phyloP scores from a whole-genome alignment of 2,113 vertebrate genomes.

The Australoheros scitulus region DNA sequence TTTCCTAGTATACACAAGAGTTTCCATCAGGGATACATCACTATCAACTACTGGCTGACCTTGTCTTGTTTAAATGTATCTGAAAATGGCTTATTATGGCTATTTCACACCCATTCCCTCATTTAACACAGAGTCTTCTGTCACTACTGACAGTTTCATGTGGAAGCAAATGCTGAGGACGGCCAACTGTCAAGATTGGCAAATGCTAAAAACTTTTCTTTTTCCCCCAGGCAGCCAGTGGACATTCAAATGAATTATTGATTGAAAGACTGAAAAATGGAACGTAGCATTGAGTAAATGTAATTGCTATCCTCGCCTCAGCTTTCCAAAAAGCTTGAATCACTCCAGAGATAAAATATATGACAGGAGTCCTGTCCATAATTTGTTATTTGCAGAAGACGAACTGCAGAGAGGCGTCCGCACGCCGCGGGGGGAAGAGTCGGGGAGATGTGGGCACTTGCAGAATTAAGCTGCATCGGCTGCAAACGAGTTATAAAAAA shows the following conservation, averaged over 20 bases:
- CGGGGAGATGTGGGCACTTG: conserved; percentile 29
- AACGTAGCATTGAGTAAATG: conserved; percentile 46
- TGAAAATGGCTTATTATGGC: conserved; percentile 58
- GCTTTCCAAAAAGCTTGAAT: conserved; percentile 36
- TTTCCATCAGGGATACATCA: conserved; percentile 43
- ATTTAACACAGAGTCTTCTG: conserved; percentile 35
- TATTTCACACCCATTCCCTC: conserved; percentile 36
- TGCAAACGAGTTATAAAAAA: conserved; percentile 16
- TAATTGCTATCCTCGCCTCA: conserved; percentile 48
- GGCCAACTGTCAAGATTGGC: conserved; percentile 50
- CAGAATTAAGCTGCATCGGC: conserved; percentile 29
- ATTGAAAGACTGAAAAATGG: conserved; percentile 55
- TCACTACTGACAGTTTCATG: conserved; percentile 44
- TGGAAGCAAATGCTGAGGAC: conserved; percentile 43
- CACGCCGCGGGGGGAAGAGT: conserved; percentile 4
- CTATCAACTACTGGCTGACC: conserved; percentile 13
- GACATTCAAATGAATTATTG: conserved; percentile 70
- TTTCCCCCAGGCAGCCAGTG: conserved; percentile 32
- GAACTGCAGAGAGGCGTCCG: neutral
- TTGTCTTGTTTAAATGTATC: conserved; percentile 22
- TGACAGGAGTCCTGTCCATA: conserved; percentile 10
- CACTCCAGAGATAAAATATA: conserved; percentile 21
- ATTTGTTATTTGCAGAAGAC: conserved; percentile 37
- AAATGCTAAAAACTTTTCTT: rapidly evolving
- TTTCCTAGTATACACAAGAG: conserved; percentile 29